Percentiles rank a stretch among this genome's conserved stretches.
Conservation (phyloP, 2,888 invertebrate species). For the Xiphydria camelus region DNA sequence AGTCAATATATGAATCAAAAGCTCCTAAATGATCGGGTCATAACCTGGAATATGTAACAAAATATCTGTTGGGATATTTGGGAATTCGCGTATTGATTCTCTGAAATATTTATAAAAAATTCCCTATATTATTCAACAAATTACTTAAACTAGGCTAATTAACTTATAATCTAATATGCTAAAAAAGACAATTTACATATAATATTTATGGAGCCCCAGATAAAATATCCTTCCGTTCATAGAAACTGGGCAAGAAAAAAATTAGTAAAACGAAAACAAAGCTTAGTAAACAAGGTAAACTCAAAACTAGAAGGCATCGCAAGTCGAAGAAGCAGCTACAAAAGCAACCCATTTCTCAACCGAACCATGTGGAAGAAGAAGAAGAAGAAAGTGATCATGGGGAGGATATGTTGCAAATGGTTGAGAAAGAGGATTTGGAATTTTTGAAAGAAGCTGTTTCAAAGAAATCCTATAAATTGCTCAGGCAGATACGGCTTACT, state of each 20-base stretch:
- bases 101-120: too few species aligned
- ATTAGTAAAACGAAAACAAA: conserved; percentile 55
- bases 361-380: conserved; percentile 37
- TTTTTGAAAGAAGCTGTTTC: conserved; percentile 59
- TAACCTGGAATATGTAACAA: too few species aligned
- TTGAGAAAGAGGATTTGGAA: conserved; percentile 62
- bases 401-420: conserved; percentile 63
- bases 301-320: conserved; percentile 48
- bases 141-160: too few species aligned
- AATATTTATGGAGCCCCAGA: conserved; percentile 1
- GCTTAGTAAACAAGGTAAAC: conserved; percentile 52
- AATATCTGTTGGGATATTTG: too few species aligned
- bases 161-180: too few species aligned
- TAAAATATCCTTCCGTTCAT: too few species aligned
- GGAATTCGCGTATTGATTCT: too few species aligned
- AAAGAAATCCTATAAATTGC: conserved; percentile 58
- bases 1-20: too few species aligned
- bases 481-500: conserved; percentile 53
- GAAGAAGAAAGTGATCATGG: conserved; percentile 60
- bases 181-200: too few species aligned
- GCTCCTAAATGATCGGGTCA: too few species aligned
- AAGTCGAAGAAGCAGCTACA: conserved; percentile 38
- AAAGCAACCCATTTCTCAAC: conserved; percentile 28
- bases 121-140: too few species aligned
- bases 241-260: conserved; percentile 61